Base-by-base conservation (phyloP, 2,113 vertebrate genomes). In the Seriola rivoliana region DNA sequence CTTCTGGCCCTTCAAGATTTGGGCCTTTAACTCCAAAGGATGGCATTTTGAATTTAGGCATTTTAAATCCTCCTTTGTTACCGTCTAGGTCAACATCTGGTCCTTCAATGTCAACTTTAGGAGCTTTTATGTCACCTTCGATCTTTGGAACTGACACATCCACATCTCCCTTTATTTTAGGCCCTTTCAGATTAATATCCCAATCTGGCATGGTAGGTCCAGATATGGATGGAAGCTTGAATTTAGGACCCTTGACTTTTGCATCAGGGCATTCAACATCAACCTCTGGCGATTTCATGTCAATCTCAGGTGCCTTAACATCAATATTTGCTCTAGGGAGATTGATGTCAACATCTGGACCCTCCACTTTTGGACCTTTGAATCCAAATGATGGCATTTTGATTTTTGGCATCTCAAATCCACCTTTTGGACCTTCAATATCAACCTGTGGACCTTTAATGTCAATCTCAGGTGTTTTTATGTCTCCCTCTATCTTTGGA, bases 341-440 rank as follows among this genome's bases (percentile, higher is more conserved):
- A 5, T 2, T 66, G 3, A 77, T 5, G 16, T 75, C 57, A 14
- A 76, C 2, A 1, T 76, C 25, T 25, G 80, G 80, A 3, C 32
- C 9, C 68, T 76, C 17, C 68, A 94, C 0, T 14, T 93, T 94
- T 0, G 93, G 91, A 1, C 60, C 88, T 82, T 95, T 70, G 3
- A 94, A 8, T 0, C 94, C 93, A 9, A 96, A 76, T 0, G 93
- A 88, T 0, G 95, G 95, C 90, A 94, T 87, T 38, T 91, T 88
- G 1, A 96, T 10, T 66, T 95, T 96, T 0, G 83, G 87, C 71
- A 85, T 80, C 60, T 74, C 71, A 46, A 89, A 70, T 32, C 80
- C 76, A 7, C 59, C 78, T 54, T 66, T 76, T 16, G 69, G 69
- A 14, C n/a, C 48, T 44, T 10, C 40, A 42, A 42, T 42, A 42